phyloP scores from a whole-genome alignment of 2,113 vertebrate species.

The Semnornis frantzii region DNA sequence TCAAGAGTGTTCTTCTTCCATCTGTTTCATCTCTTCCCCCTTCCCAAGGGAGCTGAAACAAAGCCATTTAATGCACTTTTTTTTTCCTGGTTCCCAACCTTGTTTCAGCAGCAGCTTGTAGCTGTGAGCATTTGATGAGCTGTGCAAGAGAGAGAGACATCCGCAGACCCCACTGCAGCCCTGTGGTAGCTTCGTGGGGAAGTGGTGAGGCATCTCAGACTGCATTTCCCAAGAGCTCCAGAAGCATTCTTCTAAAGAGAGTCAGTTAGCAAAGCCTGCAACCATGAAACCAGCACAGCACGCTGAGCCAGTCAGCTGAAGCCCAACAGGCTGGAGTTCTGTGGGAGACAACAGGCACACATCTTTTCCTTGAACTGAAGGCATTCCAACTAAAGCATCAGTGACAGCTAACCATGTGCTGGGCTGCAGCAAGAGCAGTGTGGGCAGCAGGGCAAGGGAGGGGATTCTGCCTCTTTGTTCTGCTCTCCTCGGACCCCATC shows the following conservation, averaged over 20 bases:
- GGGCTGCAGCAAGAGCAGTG: too few relatives aligned
- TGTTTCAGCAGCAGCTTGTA: not conserved
- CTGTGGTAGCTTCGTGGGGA: accelerated
- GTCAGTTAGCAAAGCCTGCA: not conserved
- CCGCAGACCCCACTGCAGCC: not conserved
- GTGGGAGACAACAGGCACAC: not conserved
- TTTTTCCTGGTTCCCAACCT: not conserved
- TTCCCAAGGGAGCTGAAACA: not conserved
- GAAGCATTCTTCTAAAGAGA: not conserved
- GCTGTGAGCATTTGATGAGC: not conserved
- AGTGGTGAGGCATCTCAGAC: accelerated
- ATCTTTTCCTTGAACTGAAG: not conserved
- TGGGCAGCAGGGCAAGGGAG: too few relatives aligned
- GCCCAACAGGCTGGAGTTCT: not conserved
- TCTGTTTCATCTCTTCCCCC: not conserved
- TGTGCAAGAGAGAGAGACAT: not conserved
- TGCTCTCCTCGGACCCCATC: too few relatives aligned
- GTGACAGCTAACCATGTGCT: too few relatives aligned
- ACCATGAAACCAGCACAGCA: not conserved
- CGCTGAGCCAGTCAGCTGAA: not conserved
- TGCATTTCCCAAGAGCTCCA: not conserved
- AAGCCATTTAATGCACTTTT: not conserved
- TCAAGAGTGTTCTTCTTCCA: not conserved
- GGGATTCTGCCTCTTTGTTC: too few relatives aligned
- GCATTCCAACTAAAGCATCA: not conserved